Evolutionary conservation across 2,888 invertebrate species (phyloP).

Genomic region (Oscheius sp.): DNA sequence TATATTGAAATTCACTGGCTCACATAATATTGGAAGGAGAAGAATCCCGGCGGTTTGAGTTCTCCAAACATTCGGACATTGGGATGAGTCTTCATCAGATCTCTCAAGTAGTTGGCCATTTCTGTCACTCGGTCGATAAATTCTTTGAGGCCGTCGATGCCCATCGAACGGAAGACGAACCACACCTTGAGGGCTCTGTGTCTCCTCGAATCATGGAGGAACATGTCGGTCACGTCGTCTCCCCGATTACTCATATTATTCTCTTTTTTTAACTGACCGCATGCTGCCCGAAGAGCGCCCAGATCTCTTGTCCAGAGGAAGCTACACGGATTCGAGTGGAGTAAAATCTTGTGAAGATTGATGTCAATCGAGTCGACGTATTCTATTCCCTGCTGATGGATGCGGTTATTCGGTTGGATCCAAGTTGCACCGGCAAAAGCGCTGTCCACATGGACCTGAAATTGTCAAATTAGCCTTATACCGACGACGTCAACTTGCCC

Average conservation of each 20-base stretch:
- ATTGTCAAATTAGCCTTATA: too few relatives aligned
- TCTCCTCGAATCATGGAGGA: slow-evolving; percentile 17
- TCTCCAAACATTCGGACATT: slow-evolving; percentile 39
- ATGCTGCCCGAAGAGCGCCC: slow-evolving; percentile 7
- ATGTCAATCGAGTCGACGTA: slow-evolving; percentile 67
- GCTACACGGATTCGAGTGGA: slow-evolving; percentile 35
- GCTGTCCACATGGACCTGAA: slow-evolving; percentile 88
- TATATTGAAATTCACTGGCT: too few relatives aligned
- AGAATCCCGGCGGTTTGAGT: slow-evolving; percentile 25
- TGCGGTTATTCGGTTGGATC: slow-evolving; percentile 91
- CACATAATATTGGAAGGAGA: slow-evolving; percentile 37
- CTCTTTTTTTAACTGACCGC: background rate
- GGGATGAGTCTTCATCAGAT: slow-evolving; percentile 25
- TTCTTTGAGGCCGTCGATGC: slow-evolving; percentile 33
- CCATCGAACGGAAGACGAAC: slow-evolving; percentile 35
- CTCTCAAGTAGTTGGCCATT: slow-evolving; percentile 33
- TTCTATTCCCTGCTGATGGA: slow-evolving; percentile 75
- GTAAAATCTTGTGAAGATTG: slow-evolving; percentile 48
- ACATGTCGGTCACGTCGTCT: slow-evolving; percentile 1
- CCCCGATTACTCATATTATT: background rate
- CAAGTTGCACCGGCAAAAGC: slow-evolving; percentile 96
- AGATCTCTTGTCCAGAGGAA: slow-evolving; percentile 30
- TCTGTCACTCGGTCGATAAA: slow-evolving; percentile 32
- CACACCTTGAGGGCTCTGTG: slow-evolving; percentile 23
- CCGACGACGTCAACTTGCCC: too few relatives aligned